phyloP scores from a whole-genome alignment of 2,888 invertebrate species.

The Tinea semifulvella region DNA sequence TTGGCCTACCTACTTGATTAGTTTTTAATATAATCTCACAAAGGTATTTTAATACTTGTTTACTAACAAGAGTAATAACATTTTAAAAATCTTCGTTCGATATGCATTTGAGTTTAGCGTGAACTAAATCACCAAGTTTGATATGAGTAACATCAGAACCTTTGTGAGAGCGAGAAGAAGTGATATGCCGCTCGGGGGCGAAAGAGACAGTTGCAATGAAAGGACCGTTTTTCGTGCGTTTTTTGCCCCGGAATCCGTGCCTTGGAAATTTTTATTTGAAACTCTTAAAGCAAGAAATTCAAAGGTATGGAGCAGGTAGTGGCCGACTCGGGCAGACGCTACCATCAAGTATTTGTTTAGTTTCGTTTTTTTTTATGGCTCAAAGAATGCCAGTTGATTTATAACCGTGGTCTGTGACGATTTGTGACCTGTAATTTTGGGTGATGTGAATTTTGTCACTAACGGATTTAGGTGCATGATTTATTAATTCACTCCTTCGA shows the following conservation, averaged over 20 bases:
- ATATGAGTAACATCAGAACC: neutral
- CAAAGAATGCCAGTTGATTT: slow-evolving; percentile 61
- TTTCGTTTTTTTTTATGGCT: slow-evolving; percentile 47
- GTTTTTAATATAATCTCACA: too few species aligned
- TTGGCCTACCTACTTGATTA: too few species aligned
- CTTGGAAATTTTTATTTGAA: slow-evolving; percentile 60
- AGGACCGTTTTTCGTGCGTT: slow-evolving; percentile 58
- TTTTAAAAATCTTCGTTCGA: too few species aligned
- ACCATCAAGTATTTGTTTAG: slow-evolving; percentile 56
- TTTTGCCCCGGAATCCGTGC: slow-evolving; percentile 59
- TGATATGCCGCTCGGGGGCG: slow-evolving; percentile 23
- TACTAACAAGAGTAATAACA: too few species aligned
- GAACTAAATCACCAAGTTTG: neutral
- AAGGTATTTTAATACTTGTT: too few species aligned
- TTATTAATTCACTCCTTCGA: slow-evolving; percentile 48
- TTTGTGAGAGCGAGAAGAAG: slow-evolving; percentile 31
- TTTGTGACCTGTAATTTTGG: slow-evolving; percentile 60
- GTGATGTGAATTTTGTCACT: slow-evolving; percentile 62
- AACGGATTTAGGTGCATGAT: slow-evolving; percentile 43
- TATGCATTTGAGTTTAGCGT: slow-evolving; percentile 2
- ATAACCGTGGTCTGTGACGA: slow-evolving; percentile 56
- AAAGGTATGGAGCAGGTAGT: slow-evolving; percentile 63
- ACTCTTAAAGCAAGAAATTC: slow-evolving; percentile 64
- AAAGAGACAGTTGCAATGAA: slow-evolving; percentile 33
- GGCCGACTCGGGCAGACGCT: slow-evolving; percentile 26